Conservation (phyloP, 2,888 invertebrate species). For the Ptychoptera contaminata region DNA sequence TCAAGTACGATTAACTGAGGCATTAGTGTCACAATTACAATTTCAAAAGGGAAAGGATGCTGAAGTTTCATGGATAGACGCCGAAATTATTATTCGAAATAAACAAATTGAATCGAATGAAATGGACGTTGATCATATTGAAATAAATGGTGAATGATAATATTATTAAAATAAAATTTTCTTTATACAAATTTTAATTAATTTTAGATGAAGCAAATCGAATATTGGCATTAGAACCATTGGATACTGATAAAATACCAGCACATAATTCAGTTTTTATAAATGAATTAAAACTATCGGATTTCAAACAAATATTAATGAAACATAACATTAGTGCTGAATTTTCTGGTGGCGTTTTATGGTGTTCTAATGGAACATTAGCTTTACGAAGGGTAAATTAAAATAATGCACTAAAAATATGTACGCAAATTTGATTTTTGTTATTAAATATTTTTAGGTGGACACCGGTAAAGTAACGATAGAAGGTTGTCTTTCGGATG, state of each 20-base stretch:
- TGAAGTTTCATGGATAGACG: constrained; percentile 94
- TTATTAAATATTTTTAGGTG: constrained; percentile 42
- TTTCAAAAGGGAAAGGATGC: constrained; percentile 77
- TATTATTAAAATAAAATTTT: neutral
- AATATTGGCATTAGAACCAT: constrained; percentile 53
- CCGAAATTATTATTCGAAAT: constrained; percentile 48
- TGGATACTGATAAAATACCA: constrained; percentile 36
- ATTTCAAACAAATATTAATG: constrained; percentile 68
- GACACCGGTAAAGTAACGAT: constrained; percentile 84
- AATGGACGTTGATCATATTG: constrained; percentile 9
- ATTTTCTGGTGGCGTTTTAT: constrained; percentile 79
- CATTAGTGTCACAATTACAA: constrained; percentile 69
- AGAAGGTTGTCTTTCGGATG: constrained; percentile 87
- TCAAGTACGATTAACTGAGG: constrained; percentile 87
- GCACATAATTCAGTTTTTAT: constrained; percentile 77
- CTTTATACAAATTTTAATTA: constrained; percentile 2
- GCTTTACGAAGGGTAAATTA: constrained; percentile 67
- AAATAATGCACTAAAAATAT: neutral
- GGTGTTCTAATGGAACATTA: constrained; percentile 83
- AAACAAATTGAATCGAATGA: constrained; percentile 38
- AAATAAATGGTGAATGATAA: neutral
- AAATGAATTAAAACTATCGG: constrained; percentile 83
- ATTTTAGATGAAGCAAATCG: constrained; percentile 37
- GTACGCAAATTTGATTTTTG: neutral
- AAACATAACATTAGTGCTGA: constrained; percentile 68